Evolutionary conservation across 2,797 vertebrate genomes (phyloP).

Genomic region (Coranthus polyacanthus): DNA sequence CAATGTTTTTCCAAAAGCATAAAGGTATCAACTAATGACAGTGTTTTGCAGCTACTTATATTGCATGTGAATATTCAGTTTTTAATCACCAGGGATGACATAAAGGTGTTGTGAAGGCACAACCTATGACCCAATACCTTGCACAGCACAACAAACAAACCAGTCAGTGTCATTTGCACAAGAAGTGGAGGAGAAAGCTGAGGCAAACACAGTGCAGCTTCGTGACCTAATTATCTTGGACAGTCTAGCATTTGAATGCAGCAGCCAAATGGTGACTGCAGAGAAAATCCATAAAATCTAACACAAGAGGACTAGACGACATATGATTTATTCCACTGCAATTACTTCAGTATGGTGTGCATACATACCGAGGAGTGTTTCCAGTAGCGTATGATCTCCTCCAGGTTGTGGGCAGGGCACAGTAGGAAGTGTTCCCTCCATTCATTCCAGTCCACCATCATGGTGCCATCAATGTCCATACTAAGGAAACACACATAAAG

Average conservation of each 20-base stretch:
- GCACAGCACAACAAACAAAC: conserved; percentile 3
- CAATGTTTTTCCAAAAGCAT: conserved; percentile 61
- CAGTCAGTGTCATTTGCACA: conserved; percentile 28
- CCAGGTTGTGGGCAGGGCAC: conserved; percentile 91
- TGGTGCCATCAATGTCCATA: conserved; percentile 95
- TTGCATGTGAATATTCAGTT: neutral
- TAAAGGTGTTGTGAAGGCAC: neutral
- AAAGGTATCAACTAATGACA: neutral
- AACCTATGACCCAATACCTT: neutral
- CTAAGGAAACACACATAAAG: conserved; percentile 75
- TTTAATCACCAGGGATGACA: neutral
- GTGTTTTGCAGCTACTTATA: neutral
- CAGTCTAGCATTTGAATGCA: conserved; percentile 34
- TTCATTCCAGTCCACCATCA: conserved; percentile 97
- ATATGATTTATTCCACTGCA: conserved; percentile 26
- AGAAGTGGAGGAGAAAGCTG: conserved; percentile 8
- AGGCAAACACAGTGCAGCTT: neutral
- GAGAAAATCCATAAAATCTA: conserved; percentile 60
- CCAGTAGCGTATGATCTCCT: conserved; percentile 95
- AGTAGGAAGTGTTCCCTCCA: conserved; percentile 96
- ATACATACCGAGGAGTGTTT: conserved; percentile 92
- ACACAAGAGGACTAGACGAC: neutral
- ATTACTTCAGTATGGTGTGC: conserved; percentile 9
- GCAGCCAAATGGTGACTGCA: conserved; percentile 42
- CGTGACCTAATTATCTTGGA: conserved; percentile 57